These are phyloP conservation scores for Buathra laborator DNA, from an alignment of 2,888 invertebrate genomes.

Conservation along the genomic window DNA sequence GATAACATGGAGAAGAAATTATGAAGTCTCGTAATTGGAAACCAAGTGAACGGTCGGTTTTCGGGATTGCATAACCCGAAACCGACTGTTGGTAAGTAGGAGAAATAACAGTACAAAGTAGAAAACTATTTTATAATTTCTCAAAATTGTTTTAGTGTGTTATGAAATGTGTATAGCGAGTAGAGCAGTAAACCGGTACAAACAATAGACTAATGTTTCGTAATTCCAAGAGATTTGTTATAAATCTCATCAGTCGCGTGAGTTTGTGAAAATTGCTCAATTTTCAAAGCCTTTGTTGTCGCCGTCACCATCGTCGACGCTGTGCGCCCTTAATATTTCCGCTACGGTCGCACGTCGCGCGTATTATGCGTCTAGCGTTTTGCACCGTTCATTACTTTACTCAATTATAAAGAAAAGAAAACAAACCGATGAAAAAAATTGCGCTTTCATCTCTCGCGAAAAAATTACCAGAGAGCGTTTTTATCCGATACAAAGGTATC, in stretches of 20 bases:
- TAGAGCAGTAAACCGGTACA: background rate
- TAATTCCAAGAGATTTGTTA: background rate
- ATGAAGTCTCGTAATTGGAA: too few species aligned
- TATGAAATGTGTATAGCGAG: background rate
- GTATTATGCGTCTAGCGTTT: background rate
- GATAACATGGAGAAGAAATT: too few species aligned
- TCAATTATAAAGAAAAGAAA: background rate
- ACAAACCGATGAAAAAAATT: background rate
- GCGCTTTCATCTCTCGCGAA: background rate
- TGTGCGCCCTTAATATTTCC: background rate
- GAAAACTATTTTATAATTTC: background rate
- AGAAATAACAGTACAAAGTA: too few species aligned
- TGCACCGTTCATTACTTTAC: background rate
- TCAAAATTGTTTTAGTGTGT: background rate
- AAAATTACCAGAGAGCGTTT: background rate
- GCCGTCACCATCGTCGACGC: background rate
- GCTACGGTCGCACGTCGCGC: background rate
- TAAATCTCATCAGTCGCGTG: background rate
- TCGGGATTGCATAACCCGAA: too few species aligned
- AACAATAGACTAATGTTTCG: background rate
- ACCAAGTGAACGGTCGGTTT: too few species aligned
- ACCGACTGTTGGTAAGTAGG: too few species aligned
- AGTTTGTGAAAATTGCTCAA: constrained; percentile 6
- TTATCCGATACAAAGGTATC: background rate
- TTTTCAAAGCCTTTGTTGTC: constrained; percentile 12